Evolutionary conservation across 1,140 invertebrate species (phyloP), one percentile per base, ranked within the genome.

Genomic region (Temnothorax longispinosus): DNA sequence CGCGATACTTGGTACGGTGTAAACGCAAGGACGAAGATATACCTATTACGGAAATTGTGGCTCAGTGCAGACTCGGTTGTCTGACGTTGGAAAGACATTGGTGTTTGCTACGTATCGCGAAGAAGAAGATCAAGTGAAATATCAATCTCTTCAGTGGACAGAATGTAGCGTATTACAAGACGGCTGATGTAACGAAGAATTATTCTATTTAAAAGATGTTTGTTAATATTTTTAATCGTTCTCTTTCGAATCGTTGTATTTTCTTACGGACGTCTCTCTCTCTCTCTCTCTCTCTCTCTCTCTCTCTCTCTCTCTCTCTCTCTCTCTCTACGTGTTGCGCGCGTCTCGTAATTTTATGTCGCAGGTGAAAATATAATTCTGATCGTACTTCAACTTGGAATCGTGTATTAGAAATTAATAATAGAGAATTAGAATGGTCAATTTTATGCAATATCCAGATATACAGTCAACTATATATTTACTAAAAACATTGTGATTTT

Each of bases 1-100:
- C 96, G 8, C 94, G 96, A 85, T 96, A 95, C 87, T 95, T 96
- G 85, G 92, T 97, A 65, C 88, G 95, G 3, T 96, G 96, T 86
- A 93, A 92, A 86, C 89, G 93, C 10, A 89, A 88, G 58, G 87
- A 94, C 8, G 93, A 94, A 62, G 91, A 93, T 72, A 93, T 96
- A 47, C 75, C 92, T 47, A 86, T 94, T 60, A 87, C 86, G 27
- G 93, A 94, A 47, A 75, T 96, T 35, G 89, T 94, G 32, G 89
- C 90, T 38, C 92, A 95, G 75, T 94, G 94, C 86, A 91, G 96
- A 54, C 89, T 96, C 44, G 94, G 94, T 44, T 94, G 94, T 74
- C 88, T n/a, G n/a, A 95, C 74, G 95, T 96, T 10, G 92, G 95
- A 87, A 96, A 96, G 80, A 96, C 94, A 65, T 90, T 94, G 76